Percentiles rank a stretch among this genome's conserved stretches.
phyloP scores from a whole-genome alignment of 2,888 invertebrate genomes.

The Drosophila atripex region DNA sequence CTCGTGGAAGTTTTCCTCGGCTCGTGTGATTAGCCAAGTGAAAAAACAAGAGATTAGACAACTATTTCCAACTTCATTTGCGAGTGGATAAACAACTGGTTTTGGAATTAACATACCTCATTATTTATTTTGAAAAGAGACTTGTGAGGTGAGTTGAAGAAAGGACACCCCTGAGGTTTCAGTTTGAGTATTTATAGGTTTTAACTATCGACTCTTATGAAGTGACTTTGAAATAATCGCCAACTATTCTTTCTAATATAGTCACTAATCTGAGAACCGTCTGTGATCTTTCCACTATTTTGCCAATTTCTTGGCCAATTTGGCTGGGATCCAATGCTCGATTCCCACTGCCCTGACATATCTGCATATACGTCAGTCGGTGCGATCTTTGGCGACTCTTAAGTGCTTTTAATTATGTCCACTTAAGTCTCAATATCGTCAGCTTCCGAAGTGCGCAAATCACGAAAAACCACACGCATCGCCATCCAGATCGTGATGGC shows the following conservation, averaged over 20 bases:
- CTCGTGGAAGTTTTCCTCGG: constrained; percentile 39
- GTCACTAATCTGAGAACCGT: constrained; percentile 17
- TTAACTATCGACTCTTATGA: too few relatives aligned
- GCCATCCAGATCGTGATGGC: constrained; percentile 7
- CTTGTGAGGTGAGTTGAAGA: constrained; percentile 42
- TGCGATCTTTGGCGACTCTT: constrained; percentile 48
- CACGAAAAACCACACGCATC: constrained; percentile 49
- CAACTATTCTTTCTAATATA: not conserved
- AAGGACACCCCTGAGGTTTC: too few relatives aligned
- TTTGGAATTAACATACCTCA: not conserved
- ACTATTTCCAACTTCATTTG: constrained; percentile 64
- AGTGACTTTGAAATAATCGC: not conserved
- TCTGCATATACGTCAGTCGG: constrained; percentile 7
- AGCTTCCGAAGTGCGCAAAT: constrained; percentile 73
- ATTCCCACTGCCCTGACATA: constrained; percentile 6
- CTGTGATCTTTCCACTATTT: constrained; percentile 28
- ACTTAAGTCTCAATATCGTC: constrained; percentile 72
- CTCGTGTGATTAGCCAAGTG: constrained; percentile 74
- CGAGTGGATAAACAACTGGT: constrained; percentile 14
- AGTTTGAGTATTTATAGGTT: too few relatives aligned
- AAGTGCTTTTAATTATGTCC: constrained; percentile 79
- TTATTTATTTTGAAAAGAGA: not conserved
- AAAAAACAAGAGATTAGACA: constrained; percentile 72
- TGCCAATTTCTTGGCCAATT: constrained; percentile 31
- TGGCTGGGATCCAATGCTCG: constrained; percentile 34